These are phyloP conservation scores for Sphaerophoria taeniata DNA, from an alignment of 2,888 invertebrate species.

Conservation along the genomic window DNA sequence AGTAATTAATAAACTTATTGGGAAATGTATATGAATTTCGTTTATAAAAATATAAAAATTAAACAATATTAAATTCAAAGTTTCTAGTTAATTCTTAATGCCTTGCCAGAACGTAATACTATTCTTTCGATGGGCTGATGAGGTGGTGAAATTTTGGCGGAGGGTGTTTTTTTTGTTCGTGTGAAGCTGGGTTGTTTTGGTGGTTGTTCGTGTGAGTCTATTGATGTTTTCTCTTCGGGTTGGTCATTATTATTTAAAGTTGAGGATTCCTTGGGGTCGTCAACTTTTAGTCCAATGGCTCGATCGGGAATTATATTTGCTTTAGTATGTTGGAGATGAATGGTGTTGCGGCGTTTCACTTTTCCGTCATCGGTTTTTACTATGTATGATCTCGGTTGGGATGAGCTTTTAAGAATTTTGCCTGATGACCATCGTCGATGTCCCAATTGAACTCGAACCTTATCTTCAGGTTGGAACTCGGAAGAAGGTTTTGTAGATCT, in stretches of 20 bases:
- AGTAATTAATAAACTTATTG: too few relatives aligned
- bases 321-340: constrained; percentile 29
- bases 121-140: constrained; percentile 10
- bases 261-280: neutral
- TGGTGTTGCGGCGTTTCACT: constrained; percentile 40
- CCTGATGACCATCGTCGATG: constrained; percentile 44
- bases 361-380: constrained; percentile 62
- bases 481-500: constrained; percentile 28
- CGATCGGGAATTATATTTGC: constrained; percentile 27
- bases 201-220: constrained; percentile 3
- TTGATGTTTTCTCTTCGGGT: constrained; percentile 5
- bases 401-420: constrained; percentile 36
- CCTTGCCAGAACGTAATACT: constrained; percentile 18
- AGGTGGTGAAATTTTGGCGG: constrained; percentile 7
- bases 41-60: neutral
- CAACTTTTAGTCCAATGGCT: neutral
- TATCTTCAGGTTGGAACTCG: constrained; percentile 19
- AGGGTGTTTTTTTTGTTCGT: constrained; percentile 1
- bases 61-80: constrained; percentile 16
- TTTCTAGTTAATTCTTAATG: constrained; percentile 13
- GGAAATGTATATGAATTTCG: too few relatives aligned
- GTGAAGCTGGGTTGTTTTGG: constrained; percentile 6
- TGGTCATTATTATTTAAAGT: neutral
- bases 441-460: constrained; percentile 24
- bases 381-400: constrained; percentile 37